Evolutionary conservation across 2,113 vertebrate genomes (phyloP).

Genomic region (Podilymbus podiceps): DNA sequence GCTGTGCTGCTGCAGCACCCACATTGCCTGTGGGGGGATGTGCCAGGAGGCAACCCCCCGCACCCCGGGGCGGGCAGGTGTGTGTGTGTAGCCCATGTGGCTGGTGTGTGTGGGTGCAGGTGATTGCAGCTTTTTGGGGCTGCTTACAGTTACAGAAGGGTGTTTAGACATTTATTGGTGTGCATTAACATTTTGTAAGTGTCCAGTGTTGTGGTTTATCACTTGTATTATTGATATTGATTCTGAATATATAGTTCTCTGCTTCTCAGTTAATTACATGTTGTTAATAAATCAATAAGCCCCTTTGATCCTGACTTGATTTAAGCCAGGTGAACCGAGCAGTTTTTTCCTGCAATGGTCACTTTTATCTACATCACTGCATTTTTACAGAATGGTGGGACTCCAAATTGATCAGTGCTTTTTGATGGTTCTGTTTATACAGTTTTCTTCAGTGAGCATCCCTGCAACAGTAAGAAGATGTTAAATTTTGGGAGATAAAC

Average conservation of each 20-base stretch:
- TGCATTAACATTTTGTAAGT: not conserved
- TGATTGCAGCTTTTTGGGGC: not conserved
- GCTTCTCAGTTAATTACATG: not conserved
- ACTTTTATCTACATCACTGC: not conserved
- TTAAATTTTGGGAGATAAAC: not conserved
- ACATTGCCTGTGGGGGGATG: rapidly evolving
- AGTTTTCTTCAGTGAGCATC: not conserved
- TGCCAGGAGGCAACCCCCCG: rapidly evolving
- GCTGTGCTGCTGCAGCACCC: not conserved
- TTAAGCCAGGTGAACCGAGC: not conserved
- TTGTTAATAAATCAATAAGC: not conserved
- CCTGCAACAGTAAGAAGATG: not conserved
- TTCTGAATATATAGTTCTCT: not conserved
- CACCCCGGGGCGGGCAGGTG: too few species aligned
- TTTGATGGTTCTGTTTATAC: not conserved
- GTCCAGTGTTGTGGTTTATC: not conserved
- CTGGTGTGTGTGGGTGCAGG: rapidly evolving
- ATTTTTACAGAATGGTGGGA: not conserved
- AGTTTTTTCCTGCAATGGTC: not conserved
- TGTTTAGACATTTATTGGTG: not conserved
- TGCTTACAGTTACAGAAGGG: not conserved
- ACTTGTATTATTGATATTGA: not conserved
- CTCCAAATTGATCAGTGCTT: not conserved
- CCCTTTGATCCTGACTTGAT: not conserved
- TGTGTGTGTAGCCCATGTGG: rapidly evolving